Base-by-base conservation (phyloP, 1,140 invertebrate species). In the Zaprionus gabonicus region DNA sequence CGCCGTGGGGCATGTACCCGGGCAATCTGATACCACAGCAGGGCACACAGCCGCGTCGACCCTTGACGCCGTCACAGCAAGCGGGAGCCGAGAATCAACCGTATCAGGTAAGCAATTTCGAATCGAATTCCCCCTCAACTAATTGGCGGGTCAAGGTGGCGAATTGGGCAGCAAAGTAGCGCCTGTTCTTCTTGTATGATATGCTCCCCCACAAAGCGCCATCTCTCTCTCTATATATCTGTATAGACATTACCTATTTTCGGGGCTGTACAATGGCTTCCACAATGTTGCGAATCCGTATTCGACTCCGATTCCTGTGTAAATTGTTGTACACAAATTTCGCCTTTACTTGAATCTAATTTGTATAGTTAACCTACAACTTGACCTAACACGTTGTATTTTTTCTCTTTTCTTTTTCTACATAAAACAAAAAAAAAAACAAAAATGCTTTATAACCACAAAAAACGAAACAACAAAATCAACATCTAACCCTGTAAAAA, bases 1-100 rank as follows among this genome's bases (percentile, higher is more conserved):
- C 96, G 28, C 96, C 96, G 17, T 97, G 96, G 96, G 95, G 95
- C 68, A 96, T 97, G 76, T 97, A 97, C 93, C 96, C 97, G 31
- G 96, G 96, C 79, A 95, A 96, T 69, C 93, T 96, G 72, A 94
- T 96, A 77, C 96, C 96, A 57, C 96, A 96, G 84, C 95, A 95
- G 85, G 93, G 95, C 85, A 93, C 95, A 94, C 95, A 95, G 73
- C 96, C 96, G 46, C 94, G 96, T 62, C 94, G 96, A 90, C 96
- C 96, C 31, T 94, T 96, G 36, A 96, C 96, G 59, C 96, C 95
- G n/a, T 95, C 95, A 9, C 96, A 96, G 83, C 95, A 95, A 65
- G 46, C 46, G 7, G 71, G 95, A 94, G 75, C 95, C 94, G 91
- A 94, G 93, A 93, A 94, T 94, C 91, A 95, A 94, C 82, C 91